These are phyloP conservation scores for Crypturellus undulatus DNA, from an alignment of 2,113 vertebrate genomes.

Conservation along the genomic window DNA sequence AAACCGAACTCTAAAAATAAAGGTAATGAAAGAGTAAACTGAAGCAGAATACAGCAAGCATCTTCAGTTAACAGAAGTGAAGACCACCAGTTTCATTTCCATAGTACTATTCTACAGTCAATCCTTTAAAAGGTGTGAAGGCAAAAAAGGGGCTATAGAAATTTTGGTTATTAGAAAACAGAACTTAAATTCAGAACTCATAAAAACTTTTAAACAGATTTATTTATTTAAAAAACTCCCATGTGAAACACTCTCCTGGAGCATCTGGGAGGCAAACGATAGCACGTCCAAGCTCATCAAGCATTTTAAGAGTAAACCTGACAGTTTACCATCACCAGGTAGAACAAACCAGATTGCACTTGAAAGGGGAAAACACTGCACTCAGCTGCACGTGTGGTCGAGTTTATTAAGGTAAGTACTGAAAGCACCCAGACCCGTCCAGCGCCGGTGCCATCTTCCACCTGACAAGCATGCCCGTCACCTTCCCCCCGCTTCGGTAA, in stretches of 20 bases:
- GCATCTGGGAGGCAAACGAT: not conserved
- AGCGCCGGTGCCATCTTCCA: not conserved
- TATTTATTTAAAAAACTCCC: not conserved
- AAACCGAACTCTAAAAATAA: not conserved
- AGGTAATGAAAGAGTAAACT: not conserved
- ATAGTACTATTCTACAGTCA: not conserved
- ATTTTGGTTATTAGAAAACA: not conserved
- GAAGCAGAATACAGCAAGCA: not conserved
- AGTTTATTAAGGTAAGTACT: not conserved
- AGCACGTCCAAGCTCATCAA: fast-evolving
- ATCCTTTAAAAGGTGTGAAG: not conserved
- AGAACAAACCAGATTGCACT: fast-evolving
- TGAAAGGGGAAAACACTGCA: fast-evolving
- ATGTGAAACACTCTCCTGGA: not conserved
- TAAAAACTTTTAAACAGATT: not conserved
- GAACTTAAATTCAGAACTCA: not conserved
- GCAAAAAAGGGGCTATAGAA: not conserved
- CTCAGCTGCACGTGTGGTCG: fast-evolving
- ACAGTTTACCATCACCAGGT: not conserved
- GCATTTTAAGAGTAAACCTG: not conserved
- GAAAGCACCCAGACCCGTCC: not conserved
- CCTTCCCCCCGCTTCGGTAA: fast-evolving
- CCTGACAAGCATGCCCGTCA: fast-evolving
- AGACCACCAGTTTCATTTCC: fast-evolving
- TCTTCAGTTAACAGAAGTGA: not conserved